Conservation (phyloP, 2,113 vertebrate species). For the Donacobius atricapilla region DNA sequence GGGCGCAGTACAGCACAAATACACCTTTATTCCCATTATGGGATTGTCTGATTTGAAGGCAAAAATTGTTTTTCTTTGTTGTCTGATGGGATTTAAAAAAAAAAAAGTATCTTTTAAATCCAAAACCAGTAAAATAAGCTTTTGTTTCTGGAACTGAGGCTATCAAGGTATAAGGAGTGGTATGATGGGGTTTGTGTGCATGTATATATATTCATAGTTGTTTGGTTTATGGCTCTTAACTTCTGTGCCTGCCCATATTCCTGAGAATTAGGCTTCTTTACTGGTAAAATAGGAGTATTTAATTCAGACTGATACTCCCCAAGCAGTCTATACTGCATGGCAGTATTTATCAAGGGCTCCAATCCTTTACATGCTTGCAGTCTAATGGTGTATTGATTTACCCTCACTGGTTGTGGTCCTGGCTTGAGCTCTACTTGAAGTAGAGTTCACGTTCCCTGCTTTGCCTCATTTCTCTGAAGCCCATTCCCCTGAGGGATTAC, state of each 20-base stretch:
- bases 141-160: background rate
- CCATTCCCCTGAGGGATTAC: background rate
- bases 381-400: background rate
- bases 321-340: background rate
- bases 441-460: background rate
- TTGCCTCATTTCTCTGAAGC: background rate
- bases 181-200: fast-evolving
- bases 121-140: background rate
- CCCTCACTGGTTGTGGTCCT: background rate
- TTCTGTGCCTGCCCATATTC: background rate
- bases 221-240: background rate
- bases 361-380: background rate
- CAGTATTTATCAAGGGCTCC: background rate
- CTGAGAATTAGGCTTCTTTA: background rate
- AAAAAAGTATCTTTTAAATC: background rate
- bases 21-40: background rate
- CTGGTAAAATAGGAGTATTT: background rate
- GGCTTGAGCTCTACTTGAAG: background rate
- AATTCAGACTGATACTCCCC: background rate
- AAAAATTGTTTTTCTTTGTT: background rate
- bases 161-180: background rate
- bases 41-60: background rate
- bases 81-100: background rate
- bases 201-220: background rate
- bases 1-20: background rate